These are phyloP conservation scores for Theocolax elegans DNA, from an alignment of 1,140 invertebrate species.

Conservation along the genomic window DNA sequence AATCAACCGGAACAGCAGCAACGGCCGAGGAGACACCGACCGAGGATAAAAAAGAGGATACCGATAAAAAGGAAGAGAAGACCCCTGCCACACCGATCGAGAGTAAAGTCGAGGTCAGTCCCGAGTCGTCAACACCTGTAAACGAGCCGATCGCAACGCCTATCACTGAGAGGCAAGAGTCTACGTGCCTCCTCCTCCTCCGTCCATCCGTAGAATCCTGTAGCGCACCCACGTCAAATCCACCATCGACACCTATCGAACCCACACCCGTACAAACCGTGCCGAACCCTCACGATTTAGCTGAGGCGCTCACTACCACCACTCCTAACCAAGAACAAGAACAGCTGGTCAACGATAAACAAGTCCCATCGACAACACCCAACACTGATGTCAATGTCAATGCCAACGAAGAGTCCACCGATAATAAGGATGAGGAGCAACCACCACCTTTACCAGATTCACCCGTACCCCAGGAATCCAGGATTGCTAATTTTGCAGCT, in stretches of 20 bases:
- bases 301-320: slow-evolving; percentile 59
- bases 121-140: slow-evolving; percentile 27
- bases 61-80: slow-evolving; percentile 41
- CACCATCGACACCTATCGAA: slow-evolving; percentile 65
- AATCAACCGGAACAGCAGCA: slow-evolving; percentile 52
- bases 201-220: background rate
- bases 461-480: slow-evolving; percentile 47
- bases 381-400: too few species aligned
- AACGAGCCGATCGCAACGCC: slow-evolving; percentile 54
- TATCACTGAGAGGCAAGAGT: slow-evolving; percentile 62
- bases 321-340: slow-evolving; percentile 15
- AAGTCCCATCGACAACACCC: too few species aligned
- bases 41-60: slow-evolving; percentile 49
- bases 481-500: slow-evolving; percentile 44
- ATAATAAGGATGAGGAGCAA: slow-evolving; percentile 34
- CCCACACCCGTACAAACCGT: slow-evolving; percentile 62
- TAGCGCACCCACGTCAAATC: slow-evolving; percentile 58
- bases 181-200: slow-evolving; percentile 53
- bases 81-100: slow-evolving; percentile 33
- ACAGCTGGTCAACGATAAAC: background rate
- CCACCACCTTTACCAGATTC: slow-evolving; percentile 56
- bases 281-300: slow-evolving; percentile 56
- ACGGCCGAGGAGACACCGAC: slow-evolving; percentile 46
- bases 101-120: slow-evolving; percentile 66
- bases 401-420: background rate